These are phyloP conservation scores for Gymnorhina tibicen DNA, from an alignment of 2,113 vertebrate genomes.

Conservation along the genomic window DNA sequence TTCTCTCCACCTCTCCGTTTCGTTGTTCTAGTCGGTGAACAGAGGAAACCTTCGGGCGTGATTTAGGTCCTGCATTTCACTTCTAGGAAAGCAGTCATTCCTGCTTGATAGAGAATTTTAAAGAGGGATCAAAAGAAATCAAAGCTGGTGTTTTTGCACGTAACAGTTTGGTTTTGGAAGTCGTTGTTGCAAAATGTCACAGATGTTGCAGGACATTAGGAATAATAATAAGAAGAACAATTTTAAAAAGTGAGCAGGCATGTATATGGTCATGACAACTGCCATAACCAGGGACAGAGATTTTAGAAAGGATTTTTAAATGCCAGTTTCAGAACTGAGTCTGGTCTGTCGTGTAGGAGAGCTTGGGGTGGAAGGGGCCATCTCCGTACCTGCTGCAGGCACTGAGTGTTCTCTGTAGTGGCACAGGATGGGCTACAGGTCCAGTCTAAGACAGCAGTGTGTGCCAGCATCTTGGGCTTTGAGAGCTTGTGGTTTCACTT, in stretches of 20 bases:
- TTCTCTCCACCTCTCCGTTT: background rate
- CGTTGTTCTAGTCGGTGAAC: background rate
- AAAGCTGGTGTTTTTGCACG: background rate
- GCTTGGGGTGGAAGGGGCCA: background rate
- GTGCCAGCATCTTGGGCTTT: background rate
- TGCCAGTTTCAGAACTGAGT: background rate
- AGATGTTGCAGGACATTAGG: background rate
- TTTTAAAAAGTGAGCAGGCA: fast-evolving
- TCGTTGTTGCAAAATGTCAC: background rate
- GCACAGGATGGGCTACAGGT: fast-evolving
- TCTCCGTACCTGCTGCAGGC: background rate
- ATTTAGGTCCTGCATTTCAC: background rate
- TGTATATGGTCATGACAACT: background rate
- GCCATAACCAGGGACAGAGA: background rate
- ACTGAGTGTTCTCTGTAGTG: fast-evolving
- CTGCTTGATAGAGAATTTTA: background rate
- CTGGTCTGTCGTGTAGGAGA: background rate
- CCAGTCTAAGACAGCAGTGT: background rate
- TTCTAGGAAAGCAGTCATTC: background rate
- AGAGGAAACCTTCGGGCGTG: background rate
- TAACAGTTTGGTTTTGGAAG: background rate
- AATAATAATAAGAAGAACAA: background rate
- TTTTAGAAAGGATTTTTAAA: background rate
- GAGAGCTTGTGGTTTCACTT: background rate
- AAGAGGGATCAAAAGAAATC: background rate